These are phyloP conservation scores for Helicoverpa armigera DNA, from an alignment of 1,140 invertebrate species.

Conservation along the genomic window DNA sequence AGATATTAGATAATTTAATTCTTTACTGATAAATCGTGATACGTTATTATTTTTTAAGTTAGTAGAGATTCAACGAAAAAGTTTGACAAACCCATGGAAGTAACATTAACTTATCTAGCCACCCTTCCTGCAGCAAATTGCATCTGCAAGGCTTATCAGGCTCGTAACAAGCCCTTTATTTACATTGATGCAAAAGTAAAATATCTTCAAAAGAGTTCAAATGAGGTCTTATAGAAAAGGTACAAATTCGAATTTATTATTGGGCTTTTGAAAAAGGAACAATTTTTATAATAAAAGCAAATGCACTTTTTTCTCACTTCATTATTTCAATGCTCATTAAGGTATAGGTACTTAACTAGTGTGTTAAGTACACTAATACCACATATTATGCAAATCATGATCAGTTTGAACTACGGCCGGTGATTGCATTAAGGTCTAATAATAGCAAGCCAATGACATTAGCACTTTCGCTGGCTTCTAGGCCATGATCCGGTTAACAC, in stretches of 20 bases:
- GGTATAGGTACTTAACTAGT: no score
- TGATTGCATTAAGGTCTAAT: conserved; percentile 44
- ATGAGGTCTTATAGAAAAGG: no score
- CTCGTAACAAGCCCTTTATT: background rate
- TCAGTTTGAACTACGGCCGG: conserved; percentile 11
- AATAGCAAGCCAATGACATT: conserved; percentile 54
- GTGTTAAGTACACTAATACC: no score
- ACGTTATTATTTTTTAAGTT: no score
- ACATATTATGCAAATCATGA: background rate
- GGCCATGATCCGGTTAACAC: conserved; percentile 53
- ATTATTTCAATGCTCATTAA: no score
- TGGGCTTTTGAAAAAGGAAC: no score
- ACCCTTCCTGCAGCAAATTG: conserved; percentile 10
- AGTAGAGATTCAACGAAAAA: no score
- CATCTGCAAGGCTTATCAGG: background rate
- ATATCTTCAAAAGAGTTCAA: background rate
- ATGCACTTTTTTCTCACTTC: no score
- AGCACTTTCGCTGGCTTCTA: conserved; percentile 59
- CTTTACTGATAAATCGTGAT: no score
- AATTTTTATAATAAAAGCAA: no score
- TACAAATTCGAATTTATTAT: no score
- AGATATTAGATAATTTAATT: no score
- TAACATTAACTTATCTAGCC: conserved; percentile 2
- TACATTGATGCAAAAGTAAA: background rate
- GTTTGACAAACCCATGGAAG: background rate